Evolutionary conservation across 2,888 invertebrate species (phyloP), one percentile per base, ranked within the genome.

Genomic region (Yponomeuta plumbellus): DNA sequence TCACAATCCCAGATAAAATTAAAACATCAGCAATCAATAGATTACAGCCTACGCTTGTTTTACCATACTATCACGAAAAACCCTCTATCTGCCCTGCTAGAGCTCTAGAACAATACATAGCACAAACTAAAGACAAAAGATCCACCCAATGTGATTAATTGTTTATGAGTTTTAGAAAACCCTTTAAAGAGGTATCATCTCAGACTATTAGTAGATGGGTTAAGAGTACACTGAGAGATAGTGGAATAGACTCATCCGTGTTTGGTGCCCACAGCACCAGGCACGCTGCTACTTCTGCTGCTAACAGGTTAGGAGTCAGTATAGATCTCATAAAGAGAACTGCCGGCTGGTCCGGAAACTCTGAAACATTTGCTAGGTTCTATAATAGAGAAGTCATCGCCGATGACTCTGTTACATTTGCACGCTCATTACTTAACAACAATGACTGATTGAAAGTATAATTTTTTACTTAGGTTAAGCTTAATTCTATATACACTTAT

Each of bases 211-310:
- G 73, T 66, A 66, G 69, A 57, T 74, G 72, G 73, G 58, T 74
- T 22, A 71, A 70, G 44, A 26, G n/a, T 20, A 67, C 67, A 5
- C 57, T 73, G 13, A 56, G 52, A 11, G 26, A 39, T 11, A 68
- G 69, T 20, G 72, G 74, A 11, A 67, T 73, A 11, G 70, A 73
- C 65, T 61, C 61, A 2, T 61, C 57, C 21, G 67, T 66, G 0
- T 69, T 69, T 57, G 56, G 65, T n/a, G 69, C 71, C 0, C 71
- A 71, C 61, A 69, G 68, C 26, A 74, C 74, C 0, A 64, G 74
- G 57, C 74, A 76, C 62, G 72, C 76, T 5, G 59, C 74, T 11
- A 73, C 75, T 10, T 75, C 74, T 0, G 67, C 68, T 11, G 75
- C 74, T 1, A 59, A 66, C 11, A 70, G 69, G 62, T 40, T 67